Conservation (phyloP, 2,797 vertebrate species). For the Scomberomorus guttatus region DNA sequence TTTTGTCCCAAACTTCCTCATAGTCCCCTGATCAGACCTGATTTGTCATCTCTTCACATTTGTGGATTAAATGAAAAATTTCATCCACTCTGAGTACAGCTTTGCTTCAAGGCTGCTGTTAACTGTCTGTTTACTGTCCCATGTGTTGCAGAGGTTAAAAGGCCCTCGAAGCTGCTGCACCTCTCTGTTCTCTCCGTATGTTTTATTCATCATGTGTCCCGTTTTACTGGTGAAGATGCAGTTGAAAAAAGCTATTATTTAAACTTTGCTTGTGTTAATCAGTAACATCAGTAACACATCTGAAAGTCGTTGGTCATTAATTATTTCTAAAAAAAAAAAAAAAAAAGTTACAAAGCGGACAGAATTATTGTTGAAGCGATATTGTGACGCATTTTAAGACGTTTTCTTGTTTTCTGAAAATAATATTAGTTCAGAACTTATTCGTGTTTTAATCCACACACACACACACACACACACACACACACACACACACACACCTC, state of each 20-base stretch:
- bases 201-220: slow-evolving; percentile 12
- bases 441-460: no score
- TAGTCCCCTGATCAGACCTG: slow-evolving; percentile 2
- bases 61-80: background rate
- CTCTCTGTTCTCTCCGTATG: background rate
- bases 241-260: background rate
- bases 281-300: slow-evolving; percentile 38
- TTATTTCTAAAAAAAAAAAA: slow-evolving; percentile 23
- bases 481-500: background rate
- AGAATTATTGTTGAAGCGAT: background rate
- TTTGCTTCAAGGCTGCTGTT: background rate
- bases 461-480: no score
- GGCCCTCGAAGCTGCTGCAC: slow-evolving; percentile 5
- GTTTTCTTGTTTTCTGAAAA: background rate
- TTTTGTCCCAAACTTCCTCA: background rate
- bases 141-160: slow-evolving; percentile 7
- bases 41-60: background rate
- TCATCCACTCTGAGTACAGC: background rate
- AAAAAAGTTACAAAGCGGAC: slow-evolving; percentile 37
- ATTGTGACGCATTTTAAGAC: slow-evolving; percentile 8
- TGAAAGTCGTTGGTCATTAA: slow-evolving; percentile 38
- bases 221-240: background rate
- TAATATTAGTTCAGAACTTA: background rate
- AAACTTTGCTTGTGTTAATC: slow-evolving; percentile 45
- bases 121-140: background rate